Percentiles rank a stretch among this genome's conserved stretches.
Conservation (phyloP, 1,140 invertebrate genomes). For the Diachasma alloeum region DNA sequence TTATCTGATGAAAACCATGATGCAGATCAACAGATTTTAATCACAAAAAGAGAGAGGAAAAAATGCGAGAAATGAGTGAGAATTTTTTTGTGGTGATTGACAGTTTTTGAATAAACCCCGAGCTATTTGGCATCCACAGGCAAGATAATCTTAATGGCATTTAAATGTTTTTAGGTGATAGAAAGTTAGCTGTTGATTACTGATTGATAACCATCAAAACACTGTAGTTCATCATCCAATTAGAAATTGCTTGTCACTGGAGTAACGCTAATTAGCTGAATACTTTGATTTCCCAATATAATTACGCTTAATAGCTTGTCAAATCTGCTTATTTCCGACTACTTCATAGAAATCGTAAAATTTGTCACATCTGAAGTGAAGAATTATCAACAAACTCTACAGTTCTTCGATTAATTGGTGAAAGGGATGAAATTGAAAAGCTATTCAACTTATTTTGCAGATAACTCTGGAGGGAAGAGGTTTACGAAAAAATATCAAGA, state of each 20-base stretch:
- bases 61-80: background rate
- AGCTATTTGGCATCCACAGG: no score
- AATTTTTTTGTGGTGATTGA: background rate
- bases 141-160: background rate
- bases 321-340: background rate
- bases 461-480: no score
- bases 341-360: background rate
- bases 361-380: background rate
- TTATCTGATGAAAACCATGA: background rate
- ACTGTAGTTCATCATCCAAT: background rate
- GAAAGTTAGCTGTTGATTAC: background rate
- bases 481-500: no score
- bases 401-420: background rate
- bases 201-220: background rate
- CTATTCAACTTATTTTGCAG: background rate
- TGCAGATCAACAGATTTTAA: background rate
- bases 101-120: background rate
- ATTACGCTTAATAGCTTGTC: background rate
- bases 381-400: background rate
- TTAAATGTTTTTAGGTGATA: background rate
- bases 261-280: background rate
- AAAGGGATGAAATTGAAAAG: background rate
- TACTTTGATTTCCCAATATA: constrained; percentile 4
- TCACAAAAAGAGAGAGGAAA: background rate
- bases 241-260: background rate